Percentiles rank a stretch among this genome's conserved stretches.
These are phyloP conservation scores for Cephalopterus ornatus DNA, from an alignment of 2,113 vertebrate genomes.

Conservation along the genomic window DNA sequence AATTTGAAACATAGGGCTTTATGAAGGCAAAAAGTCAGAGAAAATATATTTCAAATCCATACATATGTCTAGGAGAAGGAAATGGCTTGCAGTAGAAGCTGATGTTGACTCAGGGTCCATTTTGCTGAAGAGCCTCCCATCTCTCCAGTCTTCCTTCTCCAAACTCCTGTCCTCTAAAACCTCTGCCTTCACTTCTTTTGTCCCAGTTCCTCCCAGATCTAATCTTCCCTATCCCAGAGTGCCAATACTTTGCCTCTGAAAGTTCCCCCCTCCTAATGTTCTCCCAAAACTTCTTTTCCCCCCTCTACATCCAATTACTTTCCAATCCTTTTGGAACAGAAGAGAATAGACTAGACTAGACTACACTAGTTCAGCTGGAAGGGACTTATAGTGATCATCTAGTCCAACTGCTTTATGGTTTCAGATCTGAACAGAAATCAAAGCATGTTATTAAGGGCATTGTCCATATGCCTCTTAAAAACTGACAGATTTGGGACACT, in stretches of 20 bases:
- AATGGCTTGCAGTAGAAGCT: not conserved
- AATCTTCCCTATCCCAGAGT: not conserved
- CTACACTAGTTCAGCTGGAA: not conserved
- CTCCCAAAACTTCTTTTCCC: not conserved
- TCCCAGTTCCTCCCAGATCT: not conserved
- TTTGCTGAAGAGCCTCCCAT: not conserved
- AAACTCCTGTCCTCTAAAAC: not conserved
- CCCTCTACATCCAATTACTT: not conserved
- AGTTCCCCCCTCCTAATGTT: not conserved
- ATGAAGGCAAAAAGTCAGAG: not conserved
- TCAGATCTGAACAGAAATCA: not conserved
- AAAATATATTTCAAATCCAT: not conserved
- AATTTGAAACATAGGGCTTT: not conserved
- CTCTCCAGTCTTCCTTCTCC: not conserved
- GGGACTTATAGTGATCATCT: not conserved
- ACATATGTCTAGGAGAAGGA: not conserved
- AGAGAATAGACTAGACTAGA: not conserved
- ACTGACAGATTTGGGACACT: not conserved
- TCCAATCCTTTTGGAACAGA: not conserved
- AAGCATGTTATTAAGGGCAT: not conserved
- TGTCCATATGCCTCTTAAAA: not conserved
- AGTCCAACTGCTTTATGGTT: not conserved
- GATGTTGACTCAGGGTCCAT: not conserved
- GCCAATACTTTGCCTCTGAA: not conserved
- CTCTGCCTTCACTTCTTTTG: not conserved